phyloP scores from a whole-genome alignment of 2,797 vertebrate species.

The Lepus townsendii region DNA sequence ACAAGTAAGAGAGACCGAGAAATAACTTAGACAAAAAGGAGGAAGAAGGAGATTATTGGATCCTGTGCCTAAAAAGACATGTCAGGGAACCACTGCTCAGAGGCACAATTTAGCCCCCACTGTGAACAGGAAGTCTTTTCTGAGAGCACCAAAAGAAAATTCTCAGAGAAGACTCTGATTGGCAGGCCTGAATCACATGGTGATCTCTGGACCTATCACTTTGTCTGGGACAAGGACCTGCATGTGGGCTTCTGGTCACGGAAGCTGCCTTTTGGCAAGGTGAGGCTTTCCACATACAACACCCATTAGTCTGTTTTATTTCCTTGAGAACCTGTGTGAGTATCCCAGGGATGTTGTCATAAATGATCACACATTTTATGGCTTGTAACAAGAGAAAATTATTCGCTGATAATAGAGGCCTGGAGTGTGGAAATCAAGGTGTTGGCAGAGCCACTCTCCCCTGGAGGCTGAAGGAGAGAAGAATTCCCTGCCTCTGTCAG shows the following conservation, averaged over 20 bases:
- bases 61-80: background rate
- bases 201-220: background rate
- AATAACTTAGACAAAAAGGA: background rate
- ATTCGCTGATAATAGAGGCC: background rate
- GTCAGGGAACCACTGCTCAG: background rate
- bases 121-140: background rate
- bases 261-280: background rate
- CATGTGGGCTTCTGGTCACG: background rate
- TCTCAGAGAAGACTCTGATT: background rate
- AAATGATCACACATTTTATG: background rate
- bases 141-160: background rate
- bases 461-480: background rate
- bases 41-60: background rate
- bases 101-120: rapidly evolving
- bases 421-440: background rate
- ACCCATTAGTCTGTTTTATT: background rate
- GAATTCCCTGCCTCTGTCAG: too few relatives aligned
- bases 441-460: rapidly evolving
- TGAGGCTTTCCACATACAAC: background rate
- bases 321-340: background rate
- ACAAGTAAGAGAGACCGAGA: background rate
- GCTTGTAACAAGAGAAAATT: background rate
- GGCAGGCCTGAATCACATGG: background rate
- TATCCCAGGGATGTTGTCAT: background rate
- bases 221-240: too few relatives aligned